phyloP scores from a whole-genome alignment of 2,113 vertebrate genomes.

The Leucoraja erinaceus region DNA sequence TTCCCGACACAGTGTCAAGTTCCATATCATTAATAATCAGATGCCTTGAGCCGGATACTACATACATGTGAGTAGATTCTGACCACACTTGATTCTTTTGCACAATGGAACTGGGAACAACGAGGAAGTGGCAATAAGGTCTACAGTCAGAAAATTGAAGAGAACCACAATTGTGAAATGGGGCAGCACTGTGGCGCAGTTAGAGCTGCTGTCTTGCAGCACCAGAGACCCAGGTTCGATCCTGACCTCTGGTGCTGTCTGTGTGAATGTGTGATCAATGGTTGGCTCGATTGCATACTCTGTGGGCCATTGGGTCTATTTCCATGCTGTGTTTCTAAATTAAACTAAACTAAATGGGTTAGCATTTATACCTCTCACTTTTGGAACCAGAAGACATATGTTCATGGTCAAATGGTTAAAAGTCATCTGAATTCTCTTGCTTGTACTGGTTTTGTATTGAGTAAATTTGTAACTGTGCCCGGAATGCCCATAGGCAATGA shows the following conservation, averaged over 20 bases:
- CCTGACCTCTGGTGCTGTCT: too few species aligned
- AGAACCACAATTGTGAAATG: neutral
- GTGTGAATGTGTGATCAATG: too few species aligned
- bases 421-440: neutral
- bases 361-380: neutral
- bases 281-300: too few species aligned
- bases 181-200: too few species aligned
- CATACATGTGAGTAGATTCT: conserved; percentile 79
- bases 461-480: neutral
- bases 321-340: too few species aligned
- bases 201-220: too few species aligned
- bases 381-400: neutral
- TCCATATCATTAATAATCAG: conserved; percentile 86
- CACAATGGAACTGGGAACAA: neutral
- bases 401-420: neutral
- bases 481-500: too few species aligned
- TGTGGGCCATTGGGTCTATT: too few species aligned
- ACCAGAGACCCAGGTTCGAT: too few species aligned
- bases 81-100: neutral
- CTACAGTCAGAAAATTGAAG: neutral
- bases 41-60: conserved; percentile 88
- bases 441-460: neutral
- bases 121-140: neutral
- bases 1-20: conserved; percentile 77
- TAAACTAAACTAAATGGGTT: too few species aligned